phyloP scores from a whole-genome alignment of 2,113 vertebrate species.

The Gopherus flavomarginatus region DNA sequence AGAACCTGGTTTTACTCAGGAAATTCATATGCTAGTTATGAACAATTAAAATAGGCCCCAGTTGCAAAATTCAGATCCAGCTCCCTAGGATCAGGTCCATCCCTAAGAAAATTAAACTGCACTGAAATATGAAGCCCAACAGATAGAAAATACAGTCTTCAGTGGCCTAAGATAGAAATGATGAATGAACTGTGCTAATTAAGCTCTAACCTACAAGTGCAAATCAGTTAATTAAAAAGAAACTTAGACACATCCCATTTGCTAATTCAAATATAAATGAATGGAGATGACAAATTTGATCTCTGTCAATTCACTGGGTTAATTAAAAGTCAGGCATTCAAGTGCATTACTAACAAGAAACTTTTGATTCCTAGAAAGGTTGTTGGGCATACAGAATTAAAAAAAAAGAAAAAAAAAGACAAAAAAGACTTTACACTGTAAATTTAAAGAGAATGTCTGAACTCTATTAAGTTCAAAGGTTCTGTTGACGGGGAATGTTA shows the following conservation, averaged over 20 bases:
- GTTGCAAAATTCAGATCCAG: no score
- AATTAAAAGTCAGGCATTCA: slow-evolving; percentile 59
- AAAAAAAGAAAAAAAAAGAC: not conserved
- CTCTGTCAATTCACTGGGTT: slow-evolving; percentile 24
- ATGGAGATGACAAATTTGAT: slow-evolving; percentile 53
- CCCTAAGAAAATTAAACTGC: not conserved
- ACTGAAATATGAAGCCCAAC: not conserved
- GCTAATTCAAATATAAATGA: slow-evolving; percentile 57
- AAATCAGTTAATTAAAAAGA: slow-evolving; percentile 71
- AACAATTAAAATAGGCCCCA: no score
- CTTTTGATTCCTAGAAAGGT: slow-evolving; percentile 50
- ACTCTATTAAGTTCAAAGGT: not conserved
- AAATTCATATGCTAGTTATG: no score
- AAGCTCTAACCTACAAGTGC: slow-evolving; percentile 44
- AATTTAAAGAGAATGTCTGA: not conserved
- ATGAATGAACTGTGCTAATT: slow-evolving; percentile 37
- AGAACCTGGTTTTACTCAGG: no score
- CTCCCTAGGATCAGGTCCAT: no score
- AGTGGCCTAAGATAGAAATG: slow-evolving; percentile 8
- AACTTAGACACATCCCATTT: slow-evolving; percentile 43
- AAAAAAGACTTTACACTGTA: not conserved
- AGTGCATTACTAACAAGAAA: slow-evolving; percentile 29
- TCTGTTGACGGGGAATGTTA: not conserved
- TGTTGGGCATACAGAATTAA: not conserved
- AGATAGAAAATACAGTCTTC: slow-evolving; percentile 28